Conservation (phyloP, 1,140 invertebrate species). For the Meloidogyne chitwoodi region DNA sequence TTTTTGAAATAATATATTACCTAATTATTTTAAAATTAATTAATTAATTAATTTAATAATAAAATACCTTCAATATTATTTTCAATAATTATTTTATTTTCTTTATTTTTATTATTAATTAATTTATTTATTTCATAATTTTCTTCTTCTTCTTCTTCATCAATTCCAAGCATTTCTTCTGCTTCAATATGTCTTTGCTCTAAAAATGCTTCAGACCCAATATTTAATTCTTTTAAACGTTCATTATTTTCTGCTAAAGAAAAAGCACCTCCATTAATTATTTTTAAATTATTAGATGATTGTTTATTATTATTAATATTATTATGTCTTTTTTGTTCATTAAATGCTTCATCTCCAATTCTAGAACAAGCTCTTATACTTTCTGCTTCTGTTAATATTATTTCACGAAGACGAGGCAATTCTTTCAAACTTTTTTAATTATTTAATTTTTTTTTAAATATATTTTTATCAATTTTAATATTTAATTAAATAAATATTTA, state of each 20-base stretch:
- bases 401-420: constrained; percentile 35
- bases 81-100: not conserved
- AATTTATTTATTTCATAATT: not conserved
- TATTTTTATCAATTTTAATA: too few relatives aligned
- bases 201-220: not conserved
- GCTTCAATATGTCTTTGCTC: not conserved
- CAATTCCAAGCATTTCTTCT: not conserved
- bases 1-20: not conserved
- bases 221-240: not conserved
- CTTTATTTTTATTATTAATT: not conserved
- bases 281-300: not conserved
- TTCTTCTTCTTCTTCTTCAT: not conserved
- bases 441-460: too few relatives aligned
- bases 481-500: too few relatives aligned
- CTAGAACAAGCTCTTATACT: constrained; percentile 42
- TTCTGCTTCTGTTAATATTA: constrained; percentile 37
- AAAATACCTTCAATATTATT: not conserved
- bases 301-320: too few relatives aligned
- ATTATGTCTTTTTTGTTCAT: not conserved
- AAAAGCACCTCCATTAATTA: not conserved
- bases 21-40: too few relatives aligned
- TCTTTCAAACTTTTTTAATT: constrained; percentile 37
- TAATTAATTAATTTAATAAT: too few relatives aligned
- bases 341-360: constrained; percentile 38
- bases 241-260: not conserved